Percentiles rank a stretch among this genome's conserved stretches.
Evolutionary conservation across 2,113 vertebrate species (phyloP).

Genomic region (Amblyopsis rosae): DNA sequence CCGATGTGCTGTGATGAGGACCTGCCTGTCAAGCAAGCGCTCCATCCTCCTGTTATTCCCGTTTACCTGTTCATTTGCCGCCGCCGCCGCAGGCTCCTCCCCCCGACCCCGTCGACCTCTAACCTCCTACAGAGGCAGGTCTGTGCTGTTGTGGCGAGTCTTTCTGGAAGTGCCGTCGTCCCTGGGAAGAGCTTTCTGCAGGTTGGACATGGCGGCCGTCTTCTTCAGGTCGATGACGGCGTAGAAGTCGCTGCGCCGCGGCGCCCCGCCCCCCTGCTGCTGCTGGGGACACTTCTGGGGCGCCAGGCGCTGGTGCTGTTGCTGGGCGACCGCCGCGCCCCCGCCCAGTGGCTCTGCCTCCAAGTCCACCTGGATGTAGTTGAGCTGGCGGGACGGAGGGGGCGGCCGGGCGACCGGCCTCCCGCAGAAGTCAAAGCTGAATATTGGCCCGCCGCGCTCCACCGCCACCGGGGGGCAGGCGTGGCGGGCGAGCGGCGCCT

Average conservation of each 20-base stretch:
- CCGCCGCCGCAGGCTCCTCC: constrained; percentile 55
- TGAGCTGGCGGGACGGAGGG: constrained; percentile 90
- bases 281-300: constrained; percentile 72
- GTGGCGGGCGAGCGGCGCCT: constrained; percentile 64
- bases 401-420: constrained; percentile 75
- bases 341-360: constrained; percentile 80
- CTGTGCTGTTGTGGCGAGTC: constrained; percentile 98
- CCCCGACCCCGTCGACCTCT: constrained; percentile 46
- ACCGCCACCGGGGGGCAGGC: constrained; percentile 68
- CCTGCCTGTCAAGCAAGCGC: constrained; percentile 29
- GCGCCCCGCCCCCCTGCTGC: constrained; percentile 43
- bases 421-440: constrained; percentile 90
- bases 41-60: constrained; percentile 19
- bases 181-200: constrained; percentile 94
- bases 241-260: constrained; percentile 88
- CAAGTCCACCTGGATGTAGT: constrained; percentile 98
- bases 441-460: constrained; percentile 78
- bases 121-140: constrained; percentile 88
- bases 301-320: constrained; percentile 76
- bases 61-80: constrained; percentile 35
- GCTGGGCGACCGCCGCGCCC: constrained; percentile 61
- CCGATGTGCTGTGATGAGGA: constrained; percentile 74
- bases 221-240: constrained; percentile 98
- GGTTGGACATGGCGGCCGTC: constrained; percentile 96
- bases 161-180: constrained; percentile 97